Evolutionary conservation across 2,797 vertebrate genomes (phyloP).

Genomic region (Taeniopygia guttata): DNA sequence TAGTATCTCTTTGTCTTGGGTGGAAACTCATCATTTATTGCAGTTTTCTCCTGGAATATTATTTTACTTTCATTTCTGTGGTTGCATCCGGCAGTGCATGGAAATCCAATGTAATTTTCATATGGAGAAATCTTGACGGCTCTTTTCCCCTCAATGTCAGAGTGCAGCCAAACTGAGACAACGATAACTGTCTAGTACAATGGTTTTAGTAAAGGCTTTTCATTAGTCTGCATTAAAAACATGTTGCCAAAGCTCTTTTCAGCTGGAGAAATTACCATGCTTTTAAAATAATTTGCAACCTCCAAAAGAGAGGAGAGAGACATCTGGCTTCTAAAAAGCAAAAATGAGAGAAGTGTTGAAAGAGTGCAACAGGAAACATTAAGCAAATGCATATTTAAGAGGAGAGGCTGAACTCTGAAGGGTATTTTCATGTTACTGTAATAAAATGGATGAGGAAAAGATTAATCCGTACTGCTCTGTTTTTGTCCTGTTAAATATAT

Average conservation of each 20-base stretch:
- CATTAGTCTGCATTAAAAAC: background rate
- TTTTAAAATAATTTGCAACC: background rate
- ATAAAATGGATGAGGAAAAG: background rate
- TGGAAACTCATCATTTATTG: background rate
- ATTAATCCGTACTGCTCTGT: background rate
- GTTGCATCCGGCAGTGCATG: background rate
- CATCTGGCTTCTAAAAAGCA: background rate
- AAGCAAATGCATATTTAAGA: background rate
- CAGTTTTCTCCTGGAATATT: background rate
- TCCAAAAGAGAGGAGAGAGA: background rate
- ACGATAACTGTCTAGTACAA: background rate
- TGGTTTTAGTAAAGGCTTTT: background rate
- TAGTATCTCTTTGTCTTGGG: fast-evolving
- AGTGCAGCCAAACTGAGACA: background rate
- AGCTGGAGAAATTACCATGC: background rate
- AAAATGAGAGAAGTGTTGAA: background rate
- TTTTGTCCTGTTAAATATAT: background rate
- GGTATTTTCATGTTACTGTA: background rate
- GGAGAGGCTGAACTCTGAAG: background rate
- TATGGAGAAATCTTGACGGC: background rate
- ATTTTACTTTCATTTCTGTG: background rate
- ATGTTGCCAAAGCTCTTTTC: background rate
- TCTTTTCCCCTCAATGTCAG: background rate
- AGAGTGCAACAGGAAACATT: background rate
- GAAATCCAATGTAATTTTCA: background rate